A percentile compares a stretch with the other conserved stretches of the same genome.
phyloP scores from a whole-genome alignment of 92 coral and sea anemone genomes.

The Porites evermanni region DNA sequence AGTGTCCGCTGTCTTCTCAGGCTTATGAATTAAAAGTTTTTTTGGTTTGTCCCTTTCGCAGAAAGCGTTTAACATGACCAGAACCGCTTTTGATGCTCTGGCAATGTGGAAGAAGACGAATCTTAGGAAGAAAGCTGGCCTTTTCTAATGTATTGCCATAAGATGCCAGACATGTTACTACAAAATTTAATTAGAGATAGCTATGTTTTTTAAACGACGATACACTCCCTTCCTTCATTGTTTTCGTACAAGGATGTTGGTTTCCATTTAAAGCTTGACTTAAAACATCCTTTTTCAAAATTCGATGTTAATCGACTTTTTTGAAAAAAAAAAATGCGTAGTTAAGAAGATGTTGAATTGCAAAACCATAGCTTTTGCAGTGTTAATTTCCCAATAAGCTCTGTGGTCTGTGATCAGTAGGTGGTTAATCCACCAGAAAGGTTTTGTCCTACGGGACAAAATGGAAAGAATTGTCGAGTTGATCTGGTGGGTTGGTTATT shows the following conservation, averaged over 20 bases:
- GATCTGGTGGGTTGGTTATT: no score
- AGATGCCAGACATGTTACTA: slow-evolving; percentile 34
- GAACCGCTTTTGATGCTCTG: slow-evolving; percentile 71
- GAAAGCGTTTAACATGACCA: slow-evolving; percentile 90
- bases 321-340: no score
- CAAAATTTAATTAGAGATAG: slow-evolving; percentile 16
- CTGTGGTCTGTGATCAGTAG: no score
- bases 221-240: not conserved
- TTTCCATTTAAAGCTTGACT: not conserved
- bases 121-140: slow-evolving; percentile 85
- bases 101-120: slow-evolving; percentile 95
- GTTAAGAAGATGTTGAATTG: no score
- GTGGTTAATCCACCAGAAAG: no score
- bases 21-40: not conserved
- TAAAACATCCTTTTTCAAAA: not conserved
- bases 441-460: no score
- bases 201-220: not conserved
- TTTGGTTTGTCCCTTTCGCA: slow-evolving; percentile 37
- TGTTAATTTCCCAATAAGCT: no score
- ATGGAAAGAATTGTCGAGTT: no score
- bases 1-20: not conserved
- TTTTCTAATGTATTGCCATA: slow-evolving; percentile 66
- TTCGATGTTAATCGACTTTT: no score
- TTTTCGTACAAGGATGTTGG: not conserved
- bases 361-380: no score